Evolutionary conservation across 1,140 invertebrate species (phyloP).

Genomic region (Rhyacophila brunnea): DNA sequence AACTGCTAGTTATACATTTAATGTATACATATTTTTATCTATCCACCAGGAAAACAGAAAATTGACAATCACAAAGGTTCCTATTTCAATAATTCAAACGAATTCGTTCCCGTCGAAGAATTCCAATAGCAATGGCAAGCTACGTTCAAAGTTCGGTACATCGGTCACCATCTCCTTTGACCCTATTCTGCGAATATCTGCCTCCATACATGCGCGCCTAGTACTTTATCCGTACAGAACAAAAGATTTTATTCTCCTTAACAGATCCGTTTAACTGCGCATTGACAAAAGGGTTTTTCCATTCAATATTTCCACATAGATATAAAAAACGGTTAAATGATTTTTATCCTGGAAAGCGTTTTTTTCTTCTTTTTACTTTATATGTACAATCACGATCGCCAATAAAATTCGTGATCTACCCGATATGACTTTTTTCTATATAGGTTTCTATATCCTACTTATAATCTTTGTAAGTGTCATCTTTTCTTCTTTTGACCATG

Average conservation of each 20-base stretch:
- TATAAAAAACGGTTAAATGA: no score
- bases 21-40: no score
- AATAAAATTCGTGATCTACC: no score
- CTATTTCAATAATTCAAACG: slow-evolving; percentile 13
- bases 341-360: no score
- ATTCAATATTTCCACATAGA: slow-evolving; percentile 1
- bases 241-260: slow-evolving; percentile 24
- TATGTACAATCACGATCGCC: no score
- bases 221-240: slow-evolving; percentile 21
- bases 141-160: slow-evolving; percentile 25
- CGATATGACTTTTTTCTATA: no score
- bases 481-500: no score
- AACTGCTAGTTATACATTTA: no score
- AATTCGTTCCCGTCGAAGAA: slow-evolving; percentile 26
- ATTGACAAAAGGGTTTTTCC: not conserved
- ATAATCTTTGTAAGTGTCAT: no score
- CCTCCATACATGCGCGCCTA: slow-evolving; percentile 10
- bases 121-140: slow-evolving; percentile 29
- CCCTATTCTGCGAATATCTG: not conserved
- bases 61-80: not conserved
- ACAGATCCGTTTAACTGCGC: slow-evolving; percentile 12
- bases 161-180: slow-evolving; percentile 26
- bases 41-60: slow-evolving; percentile 4
- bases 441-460: no score
- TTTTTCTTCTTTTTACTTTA: no score